Conservation (phyloP, 2,888 invertebrate genomes). For the Patella depressa region DNA sequence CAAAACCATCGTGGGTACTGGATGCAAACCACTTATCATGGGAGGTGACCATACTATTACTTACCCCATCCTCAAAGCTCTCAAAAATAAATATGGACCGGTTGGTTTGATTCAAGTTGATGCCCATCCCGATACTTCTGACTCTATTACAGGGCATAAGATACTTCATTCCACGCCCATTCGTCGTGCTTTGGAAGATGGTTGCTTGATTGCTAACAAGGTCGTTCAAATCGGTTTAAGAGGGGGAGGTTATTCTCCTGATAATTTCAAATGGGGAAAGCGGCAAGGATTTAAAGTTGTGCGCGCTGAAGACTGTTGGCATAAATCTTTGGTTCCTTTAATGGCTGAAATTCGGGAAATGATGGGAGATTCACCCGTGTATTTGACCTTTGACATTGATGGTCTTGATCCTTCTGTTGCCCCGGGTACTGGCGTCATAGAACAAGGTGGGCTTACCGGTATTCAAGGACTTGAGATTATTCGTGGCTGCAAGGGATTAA, state of each 20-base stretch:
- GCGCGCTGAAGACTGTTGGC: constrained; percentile 66
- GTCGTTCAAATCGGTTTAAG: constrained; percentile 69
- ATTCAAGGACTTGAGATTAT: constrained; percentile 69
- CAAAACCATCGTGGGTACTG: constrained; percentile 46
- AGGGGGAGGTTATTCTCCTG: constrained; percentile 54
- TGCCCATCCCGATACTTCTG: constrained; percentile 68
- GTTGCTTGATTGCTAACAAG: constrained; percentile 59
- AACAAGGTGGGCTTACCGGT: constrained; percentile 68
- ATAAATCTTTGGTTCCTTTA: constrained; percentile 65
- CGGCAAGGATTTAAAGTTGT: constrained; percentile 69
- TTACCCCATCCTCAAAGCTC: constrained; percentile 68
- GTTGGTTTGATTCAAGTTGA: constrained; percentile 70
- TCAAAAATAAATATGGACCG: constrained; percentile 68
- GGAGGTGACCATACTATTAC: constrained; percentile 71
- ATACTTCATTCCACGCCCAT: constrained; percentile 70
- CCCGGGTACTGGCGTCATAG: constrained; percentile 71
- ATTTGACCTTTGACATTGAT: constrained; percentile 70
- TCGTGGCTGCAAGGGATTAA: constrained; percentile 66
- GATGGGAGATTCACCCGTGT: constrained; percentile 67
- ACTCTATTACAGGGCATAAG: constrained; percentile 60
- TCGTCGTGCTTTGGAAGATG: constrained; percentile 68
- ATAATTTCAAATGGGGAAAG: constrained; percentile 59
- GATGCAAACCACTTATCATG: constrained; percentile 64
- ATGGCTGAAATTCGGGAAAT: constrained; percentile 65
- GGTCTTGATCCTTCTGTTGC: constrained; percentile 68